phyloP scores from a whole-genome alignment of 2,797 vertebrate species.

The Anabas testudineus region DNA sequence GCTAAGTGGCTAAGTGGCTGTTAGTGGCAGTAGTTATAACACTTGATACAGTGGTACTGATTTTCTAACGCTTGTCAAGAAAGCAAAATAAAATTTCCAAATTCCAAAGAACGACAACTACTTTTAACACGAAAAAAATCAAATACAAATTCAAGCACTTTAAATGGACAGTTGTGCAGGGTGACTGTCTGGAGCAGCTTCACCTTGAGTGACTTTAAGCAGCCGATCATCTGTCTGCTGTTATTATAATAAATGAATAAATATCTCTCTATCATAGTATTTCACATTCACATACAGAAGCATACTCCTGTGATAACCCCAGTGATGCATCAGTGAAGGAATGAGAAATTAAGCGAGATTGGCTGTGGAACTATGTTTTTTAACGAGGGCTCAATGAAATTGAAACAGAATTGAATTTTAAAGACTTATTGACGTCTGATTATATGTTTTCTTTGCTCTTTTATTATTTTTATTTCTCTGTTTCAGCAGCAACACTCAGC shows the following conservation, averaged over 20 bases:
- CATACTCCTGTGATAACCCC: constrained; percentile 48
- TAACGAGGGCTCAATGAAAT: constrained; percentile 40
- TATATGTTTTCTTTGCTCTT: neutral
- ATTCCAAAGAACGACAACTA: too few relatives aligned
- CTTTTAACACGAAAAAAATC: neutral
- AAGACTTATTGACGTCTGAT: constrained; percentile 1
- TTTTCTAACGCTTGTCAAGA: neutral
- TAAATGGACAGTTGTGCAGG: neutral
- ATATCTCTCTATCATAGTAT: constrained; percentile 19
- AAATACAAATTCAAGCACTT: neutral
- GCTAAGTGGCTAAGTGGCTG: too few relatives aligned
- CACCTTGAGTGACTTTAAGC: constrained; percentile 28
- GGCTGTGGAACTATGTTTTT: constrained; percentile 31
- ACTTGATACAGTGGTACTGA: neutral
- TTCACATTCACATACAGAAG: constrained; percentile 7
- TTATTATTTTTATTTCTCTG: constrained; percentile 3
- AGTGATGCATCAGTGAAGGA: constrained; percentile 31
- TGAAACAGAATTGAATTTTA: constrained; percentile 32
- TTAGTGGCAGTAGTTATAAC: too few relatives aligned
- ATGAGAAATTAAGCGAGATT: constrained; percentile 40
- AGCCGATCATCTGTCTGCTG: neutral
- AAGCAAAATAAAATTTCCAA: neutral
- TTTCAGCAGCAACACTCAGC: neutral
- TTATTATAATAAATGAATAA: too few relatives aligned
- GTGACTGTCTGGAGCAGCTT: constrained; percentile 20